Conservation (phyloP, 2,113 vertebrate species). For the Craseonycteris thonglongyai region DNA sequence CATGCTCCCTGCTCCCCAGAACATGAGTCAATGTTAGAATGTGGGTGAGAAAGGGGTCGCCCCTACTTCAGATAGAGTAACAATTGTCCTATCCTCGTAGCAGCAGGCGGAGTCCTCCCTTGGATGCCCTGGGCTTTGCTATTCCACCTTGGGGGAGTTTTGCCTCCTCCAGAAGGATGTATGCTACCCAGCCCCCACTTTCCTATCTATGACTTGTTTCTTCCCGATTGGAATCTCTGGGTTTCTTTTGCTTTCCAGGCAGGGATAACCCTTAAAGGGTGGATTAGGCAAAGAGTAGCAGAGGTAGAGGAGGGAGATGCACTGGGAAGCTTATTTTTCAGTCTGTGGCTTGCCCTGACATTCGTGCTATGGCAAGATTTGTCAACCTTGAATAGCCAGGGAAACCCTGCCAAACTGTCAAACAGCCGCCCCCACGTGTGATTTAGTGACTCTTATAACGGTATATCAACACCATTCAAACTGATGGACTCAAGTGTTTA, state of each 20-base stretch:
- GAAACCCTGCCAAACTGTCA: background rate
- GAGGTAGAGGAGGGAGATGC: background rate
- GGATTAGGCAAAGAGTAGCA: background rate
- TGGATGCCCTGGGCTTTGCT: background rate
- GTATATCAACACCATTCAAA: background rate
- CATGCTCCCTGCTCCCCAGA: background rate
- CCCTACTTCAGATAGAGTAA: background rate
- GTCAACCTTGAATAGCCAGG: background rate
- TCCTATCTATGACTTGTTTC: background rate
- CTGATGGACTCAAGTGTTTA: background rate
- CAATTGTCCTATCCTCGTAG: background rate
- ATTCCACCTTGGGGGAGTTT: background rate
- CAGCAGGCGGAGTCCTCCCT: background rate
- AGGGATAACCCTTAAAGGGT: background rate
- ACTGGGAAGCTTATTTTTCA: background rate
- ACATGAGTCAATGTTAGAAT: background rate
- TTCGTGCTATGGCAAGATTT: background rate
- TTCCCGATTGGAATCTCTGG: background rate
- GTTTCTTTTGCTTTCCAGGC: background rate
- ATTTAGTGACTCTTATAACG: background rate
- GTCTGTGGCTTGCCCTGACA: background rate
- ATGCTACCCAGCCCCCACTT: background rate
- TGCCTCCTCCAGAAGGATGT: background rate
- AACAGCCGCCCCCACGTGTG: background rate
- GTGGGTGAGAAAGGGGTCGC: background rate